These are phyloP conservation scores for Drosophila nigrodunni DNA, from an alignment of 1,140 invertebrate species.

Conservation along the genomic window DNA sequence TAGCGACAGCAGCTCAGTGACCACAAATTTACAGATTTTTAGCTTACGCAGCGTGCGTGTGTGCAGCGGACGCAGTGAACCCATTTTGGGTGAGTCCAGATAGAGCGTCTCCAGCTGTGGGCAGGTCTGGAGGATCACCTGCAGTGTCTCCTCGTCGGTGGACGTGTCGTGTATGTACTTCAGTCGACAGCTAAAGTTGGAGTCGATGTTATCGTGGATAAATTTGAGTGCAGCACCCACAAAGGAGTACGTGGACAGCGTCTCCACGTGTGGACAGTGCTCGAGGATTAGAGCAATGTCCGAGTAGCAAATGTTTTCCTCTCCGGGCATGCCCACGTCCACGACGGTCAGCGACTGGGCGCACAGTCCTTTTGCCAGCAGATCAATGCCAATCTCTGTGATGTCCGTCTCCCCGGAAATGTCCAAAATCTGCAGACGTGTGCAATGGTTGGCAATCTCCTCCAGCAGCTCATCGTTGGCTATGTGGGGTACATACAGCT, in stretches of 20 bases:
- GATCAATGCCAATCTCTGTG: constrained; percentile 87
- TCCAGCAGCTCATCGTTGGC: constrained; percentile 89
- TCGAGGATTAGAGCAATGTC: constrained; percentile 87
- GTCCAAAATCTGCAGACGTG: constrained; percentile 87
- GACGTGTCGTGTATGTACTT: constrained; percentile 87
- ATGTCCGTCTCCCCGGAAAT: constrained; percentile 88
- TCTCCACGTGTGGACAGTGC: constrained; percentile 87
- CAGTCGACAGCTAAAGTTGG: constrained; percentile 86
- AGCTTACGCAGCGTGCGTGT: constrained; percentile 85
- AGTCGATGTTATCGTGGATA: constrained; percentile 85
- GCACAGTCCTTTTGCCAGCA: constrained; percentile 84
- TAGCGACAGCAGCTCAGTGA: constrained; percentile 86
- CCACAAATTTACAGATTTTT: constrained; percentile 87
- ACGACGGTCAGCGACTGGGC: constrained; percentile 86
- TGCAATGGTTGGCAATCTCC: constrained; percentile 86
- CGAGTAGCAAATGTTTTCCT: constrained; percentile 88
- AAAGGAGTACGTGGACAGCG: constrained; percentile 88
- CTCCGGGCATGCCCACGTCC: constrained; percentile 88
- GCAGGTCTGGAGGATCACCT: constrained; percentile 86
- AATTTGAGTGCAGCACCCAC: constrained; percentile 87
- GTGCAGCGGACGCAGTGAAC: constrained; percentile 85
- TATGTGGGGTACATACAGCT: constrained; percentile 88
- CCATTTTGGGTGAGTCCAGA: constrained; percentile 86
- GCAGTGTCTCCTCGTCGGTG: constrained; percentile 86
- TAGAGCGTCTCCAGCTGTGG: constrained; percentile 87